Conservation (phyloP, 1,140 invertebrate species). For the Oreohelix idahoensis region DNA sequence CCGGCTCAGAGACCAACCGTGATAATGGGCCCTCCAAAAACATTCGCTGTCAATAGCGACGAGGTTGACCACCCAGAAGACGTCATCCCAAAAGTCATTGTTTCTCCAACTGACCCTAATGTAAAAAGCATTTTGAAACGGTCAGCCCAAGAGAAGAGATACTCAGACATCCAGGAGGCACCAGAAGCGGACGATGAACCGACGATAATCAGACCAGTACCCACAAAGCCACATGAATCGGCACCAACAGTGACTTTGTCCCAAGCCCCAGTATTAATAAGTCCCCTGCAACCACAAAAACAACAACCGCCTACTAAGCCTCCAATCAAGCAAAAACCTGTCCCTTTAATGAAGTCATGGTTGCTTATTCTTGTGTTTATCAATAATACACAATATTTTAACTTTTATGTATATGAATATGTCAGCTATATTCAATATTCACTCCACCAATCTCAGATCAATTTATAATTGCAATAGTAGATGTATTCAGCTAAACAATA, state of each 20-base stretch:
- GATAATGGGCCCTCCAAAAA: slow-evolving; percentile 1
- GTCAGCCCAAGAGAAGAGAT: slow-evolving; percentile 24
- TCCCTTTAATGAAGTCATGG: too few relatives aligned
- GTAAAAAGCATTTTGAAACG: slow-evolving; percentile 36
- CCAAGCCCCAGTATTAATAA: slow-evolving; percentile 7
- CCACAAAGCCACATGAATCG: slow-evolving; percentile 21
- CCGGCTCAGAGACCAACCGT: background rate
- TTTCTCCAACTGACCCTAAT: slow-evolving; percentile 34
- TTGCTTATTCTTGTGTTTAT: too few relatives aligned
- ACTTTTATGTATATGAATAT: too few relatives aligned
- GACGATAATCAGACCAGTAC: background rate
- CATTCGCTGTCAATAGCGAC: background rate
- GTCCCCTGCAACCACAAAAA: background rate
- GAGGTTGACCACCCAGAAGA: slow-evolving; percentile 16
- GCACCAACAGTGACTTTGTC: background rate
- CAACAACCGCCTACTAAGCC: background rate
- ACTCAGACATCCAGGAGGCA: slow-evolving; percentile 34
- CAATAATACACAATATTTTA: too few relatives aligned
- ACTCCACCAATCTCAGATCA: too few relatives aligned
- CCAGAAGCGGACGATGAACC: slow-evolving; percentile 32
- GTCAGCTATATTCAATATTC: too few relatives aligned
- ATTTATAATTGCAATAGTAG: too few relatives aligned
- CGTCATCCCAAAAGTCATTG: slow-evolving; percentile 30
- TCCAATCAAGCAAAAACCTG: background rate
- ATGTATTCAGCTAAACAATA: too few relatives aligned